Base-by-base conservation (phyloP, 2,113 vertebrate species). In the Cyprichromis sp. region DNA sequence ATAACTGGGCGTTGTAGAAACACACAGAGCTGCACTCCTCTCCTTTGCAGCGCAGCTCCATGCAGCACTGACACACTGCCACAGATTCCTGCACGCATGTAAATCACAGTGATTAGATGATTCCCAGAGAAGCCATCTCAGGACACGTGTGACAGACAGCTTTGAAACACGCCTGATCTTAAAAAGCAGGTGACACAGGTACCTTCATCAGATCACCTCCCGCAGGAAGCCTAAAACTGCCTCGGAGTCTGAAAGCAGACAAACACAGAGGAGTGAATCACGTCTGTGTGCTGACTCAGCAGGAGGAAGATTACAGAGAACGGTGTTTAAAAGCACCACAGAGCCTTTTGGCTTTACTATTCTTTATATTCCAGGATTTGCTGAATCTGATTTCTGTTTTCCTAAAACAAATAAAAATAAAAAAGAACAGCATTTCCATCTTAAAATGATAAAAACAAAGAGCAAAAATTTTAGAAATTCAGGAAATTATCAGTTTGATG, bases 391-490 rank as follows among this genome's bases (percentile, higher is more conserved):
- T 42, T 63, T 36, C 9, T 63, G 59, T 34, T 26, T 73, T 45
- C 13, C 21, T 73, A 1, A 24, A 45, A 73, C 5, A 17, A 61
- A 34, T 11, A 71, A 42, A 16, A 21, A 21, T 1, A 0, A 63
- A 63, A 1, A 36, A 63, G 63, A 66, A 0, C 61, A 66, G 5
- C 38, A 73, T 29, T 47, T 26, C 14, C 21, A 26, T 45, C 2
- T 29, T 73, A 26, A 73, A 47, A 10, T 45, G 13, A 7, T 7
- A 4, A 45, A 73, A 47, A 38, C 13, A 61, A 73, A 14, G 11
- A 14, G 4, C 8, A 42, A 0, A 6, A 1, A 0, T 1, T 10
- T 9, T 1, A 45, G 21, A 0, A 73, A 73, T 73, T 45, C 1
- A 10, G 34, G 38, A 3, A 73, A 73, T 45, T 26, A 45, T 45